phyloP scores from a whole-genome alignment of 2,113 vertebrate genomes.

The Megaleporinus macrocephalus region DNA sequence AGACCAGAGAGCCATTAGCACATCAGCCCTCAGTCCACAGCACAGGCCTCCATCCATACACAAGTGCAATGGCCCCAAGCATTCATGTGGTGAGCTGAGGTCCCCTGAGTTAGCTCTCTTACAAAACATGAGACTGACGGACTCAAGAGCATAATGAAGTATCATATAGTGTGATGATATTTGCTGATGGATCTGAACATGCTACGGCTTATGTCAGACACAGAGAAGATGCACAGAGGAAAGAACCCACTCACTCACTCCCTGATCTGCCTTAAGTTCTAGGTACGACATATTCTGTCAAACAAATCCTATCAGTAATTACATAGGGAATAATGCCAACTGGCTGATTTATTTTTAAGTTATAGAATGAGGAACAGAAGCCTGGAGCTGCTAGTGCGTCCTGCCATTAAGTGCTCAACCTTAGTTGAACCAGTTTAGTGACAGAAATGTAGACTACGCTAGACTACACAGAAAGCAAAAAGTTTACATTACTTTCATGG shows the following conservation, averaged over 20 bases:
- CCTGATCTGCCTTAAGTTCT: not conserved
- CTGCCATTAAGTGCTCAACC: not conserved
- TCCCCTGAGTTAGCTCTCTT: conserved; percentile 5
- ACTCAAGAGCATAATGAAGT: conserved; percentile 5
- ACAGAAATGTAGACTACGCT: not conserved
- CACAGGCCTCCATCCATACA: conserved; percentile 14
- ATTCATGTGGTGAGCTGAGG: not conserved
- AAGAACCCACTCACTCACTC: not conserved
- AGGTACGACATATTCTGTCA: not conserved
- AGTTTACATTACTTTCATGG: not conserved
- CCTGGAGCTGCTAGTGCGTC: not conserved
- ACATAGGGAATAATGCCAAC: too few species aligned
- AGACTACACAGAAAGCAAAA: not conserved
- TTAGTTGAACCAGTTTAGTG: conserved; percentile 20
- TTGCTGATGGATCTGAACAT: not conserved
- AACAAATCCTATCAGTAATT: not conserved
- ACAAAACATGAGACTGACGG: conserved; percentile 31
- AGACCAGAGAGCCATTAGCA: conserved; percentile 50
- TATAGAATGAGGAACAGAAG: not conserved
- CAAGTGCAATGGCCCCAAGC: not conserved
- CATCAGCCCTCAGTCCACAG: conserved; percentile 55
- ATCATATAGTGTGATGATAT: conserved; percentile 19
- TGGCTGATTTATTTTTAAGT: not conserved
- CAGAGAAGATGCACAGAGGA: not conserved
- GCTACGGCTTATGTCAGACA: not conserved